These are phyloP conservation scores for Ceyx margarethae DNA, from an alignment of 2,113 vertebrate genomes.

Conservation along the genomic window DNA sequence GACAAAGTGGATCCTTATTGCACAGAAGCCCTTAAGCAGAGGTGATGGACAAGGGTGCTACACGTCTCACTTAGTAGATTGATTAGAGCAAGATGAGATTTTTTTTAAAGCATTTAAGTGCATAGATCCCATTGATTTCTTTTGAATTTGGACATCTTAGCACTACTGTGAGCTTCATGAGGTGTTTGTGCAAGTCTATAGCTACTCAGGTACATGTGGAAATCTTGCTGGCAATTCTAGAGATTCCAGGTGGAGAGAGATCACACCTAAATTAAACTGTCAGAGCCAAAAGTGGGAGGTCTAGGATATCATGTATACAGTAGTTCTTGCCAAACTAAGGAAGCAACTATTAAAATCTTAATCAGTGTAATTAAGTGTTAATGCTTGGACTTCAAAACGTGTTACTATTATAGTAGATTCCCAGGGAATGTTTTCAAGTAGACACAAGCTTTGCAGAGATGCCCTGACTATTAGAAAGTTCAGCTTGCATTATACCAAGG, in stretches of 20 bases:
- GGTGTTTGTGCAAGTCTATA: background rate
- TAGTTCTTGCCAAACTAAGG: background rate
- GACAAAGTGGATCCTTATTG: background rate
- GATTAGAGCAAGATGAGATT: background rate
- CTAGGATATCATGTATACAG: background rate
- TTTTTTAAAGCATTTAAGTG: background rate
- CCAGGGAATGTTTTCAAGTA: background rate
- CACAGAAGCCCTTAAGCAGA: background rate
- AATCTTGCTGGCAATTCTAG: background rate
- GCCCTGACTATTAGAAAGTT: background rate
- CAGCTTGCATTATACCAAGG: background rate
- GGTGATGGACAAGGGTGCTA: background rate
- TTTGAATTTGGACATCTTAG: background rate
- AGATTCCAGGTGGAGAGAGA: background rate
- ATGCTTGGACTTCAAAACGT: background rate
- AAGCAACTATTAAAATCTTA: background rate
- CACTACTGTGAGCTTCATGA: background rate
- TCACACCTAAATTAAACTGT: background rate
- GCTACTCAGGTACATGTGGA: background rate
- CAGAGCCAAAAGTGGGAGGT: background rate
- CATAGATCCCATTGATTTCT: background rate
- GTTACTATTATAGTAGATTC: background rate
- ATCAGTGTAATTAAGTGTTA: background rate
- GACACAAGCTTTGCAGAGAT: background rate
- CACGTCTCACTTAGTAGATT: background rate